Percentiles rank a stretch among this genome's conserved stretches.
phyloP scores from a whole-genome alignment of 2,113 vertebrate species.

The Microtus oregoni region DNA sequence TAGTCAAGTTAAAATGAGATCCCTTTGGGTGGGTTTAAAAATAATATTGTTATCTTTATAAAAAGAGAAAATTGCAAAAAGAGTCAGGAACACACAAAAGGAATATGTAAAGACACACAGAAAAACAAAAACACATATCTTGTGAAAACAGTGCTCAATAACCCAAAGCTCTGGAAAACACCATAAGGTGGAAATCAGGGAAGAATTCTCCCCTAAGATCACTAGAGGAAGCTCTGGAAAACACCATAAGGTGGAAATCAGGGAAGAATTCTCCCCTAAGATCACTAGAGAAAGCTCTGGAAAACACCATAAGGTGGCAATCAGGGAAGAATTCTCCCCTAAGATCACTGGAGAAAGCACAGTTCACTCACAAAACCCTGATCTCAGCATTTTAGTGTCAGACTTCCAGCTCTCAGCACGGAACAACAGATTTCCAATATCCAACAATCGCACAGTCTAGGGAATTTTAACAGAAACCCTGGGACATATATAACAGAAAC shows the following conservation, averaged over 20 bases:
- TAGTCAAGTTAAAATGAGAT: not conserved
- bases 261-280: not conserved
- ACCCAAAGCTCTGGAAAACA: not conserved
- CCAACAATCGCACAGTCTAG: not conserved
- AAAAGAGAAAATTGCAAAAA: not conserved
- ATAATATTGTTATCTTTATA: not conserved
- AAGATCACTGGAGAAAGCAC: no score
- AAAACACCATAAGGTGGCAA: no score
- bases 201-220: not conserved
- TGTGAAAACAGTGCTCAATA: not conserved
- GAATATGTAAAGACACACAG: not conserved
- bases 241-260: not conserved
- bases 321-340: no score
- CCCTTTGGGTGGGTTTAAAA: not conserved
- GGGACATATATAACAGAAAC: not conserved
- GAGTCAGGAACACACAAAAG: not conserved
- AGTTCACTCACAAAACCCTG: not conserved
- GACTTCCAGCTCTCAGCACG: not conserved
- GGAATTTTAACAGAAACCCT: not conserved
- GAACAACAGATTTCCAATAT: not conserved
- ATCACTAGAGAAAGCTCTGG: not conserved
- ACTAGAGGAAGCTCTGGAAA: not conserved
- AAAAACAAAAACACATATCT: no score
- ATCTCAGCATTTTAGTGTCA: not conserved
- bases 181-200: not conserved